phyloP scores from a whole-genome alignment of 1,140 invertebrate genomes.

The Pachypeltis micranthus region DNA sequence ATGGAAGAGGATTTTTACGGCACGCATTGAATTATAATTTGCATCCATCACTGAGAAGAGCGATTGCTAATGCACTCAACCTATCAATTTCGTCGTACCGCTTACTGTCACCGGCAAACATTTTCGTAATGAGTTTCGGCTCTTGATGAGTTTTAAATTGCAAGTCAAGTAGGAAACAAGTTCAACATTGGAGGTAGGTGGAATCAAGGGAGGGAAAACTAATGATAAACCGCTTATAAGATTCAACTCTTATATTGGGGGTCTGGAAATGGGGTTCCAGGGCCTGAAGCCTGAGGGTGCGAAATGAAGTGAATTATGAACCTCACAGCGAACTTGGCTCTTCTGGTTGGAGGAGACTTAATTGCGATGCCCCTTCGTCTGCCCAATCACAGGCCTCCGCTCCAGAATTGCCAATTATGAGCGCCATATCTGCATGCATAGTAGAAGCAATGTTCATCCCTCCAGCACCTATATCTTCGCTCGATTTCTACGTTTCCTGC shows the following conservation, averaged over 20 bases:
- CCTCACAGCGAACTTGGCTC: not conserved
- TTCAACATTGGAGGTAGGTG: not conserved
- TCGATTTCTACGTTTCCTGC: too few species aligned
- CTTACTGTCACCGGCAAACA: too few species aligned
- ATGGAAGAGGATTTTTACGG: too few species aligned
- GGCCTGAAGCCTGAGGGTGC: not conserved
- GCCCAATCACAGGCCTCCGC: slow-evolving; percentile 1
- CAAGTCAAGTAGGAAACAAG: not conserved
- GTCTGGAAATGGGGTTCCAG: not conserved
- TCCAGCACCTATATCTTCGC: too few species aligned
- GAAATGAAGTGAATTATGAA: slow-evolving; percentile 8
- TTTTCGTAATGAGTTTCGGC: not conserved
- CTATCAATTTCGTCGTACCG: too few species aligned
- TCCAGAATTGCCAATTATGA: slow-evolving; percentile 6
- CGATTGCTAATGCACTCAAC: too few species aligned
- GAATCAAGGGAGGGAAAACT: not conserved
- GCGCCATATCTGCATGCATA: slow-evolving; percentile 5
- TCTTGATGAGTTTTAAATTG: not conserved
- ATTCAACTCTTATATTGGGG: slow-evolving; percentile 8
- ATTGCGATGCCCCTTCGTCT: slow-evolving; percentile 7
- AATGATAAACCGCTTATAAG: slow-evolving; percentile 5
- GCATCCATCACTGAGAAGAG: too few species aligned
- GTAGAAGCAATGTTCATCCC: too few species aligned
- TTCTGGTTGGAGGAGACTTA: slow-evolving; percentile 5
- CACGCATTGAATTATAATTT: too few species aligned